These are phyloP conservation scores for Pseudomugil tenellus DNA, from an alignment of 2,797 vertebrate species.

Conservation along the genomic window DNA sequence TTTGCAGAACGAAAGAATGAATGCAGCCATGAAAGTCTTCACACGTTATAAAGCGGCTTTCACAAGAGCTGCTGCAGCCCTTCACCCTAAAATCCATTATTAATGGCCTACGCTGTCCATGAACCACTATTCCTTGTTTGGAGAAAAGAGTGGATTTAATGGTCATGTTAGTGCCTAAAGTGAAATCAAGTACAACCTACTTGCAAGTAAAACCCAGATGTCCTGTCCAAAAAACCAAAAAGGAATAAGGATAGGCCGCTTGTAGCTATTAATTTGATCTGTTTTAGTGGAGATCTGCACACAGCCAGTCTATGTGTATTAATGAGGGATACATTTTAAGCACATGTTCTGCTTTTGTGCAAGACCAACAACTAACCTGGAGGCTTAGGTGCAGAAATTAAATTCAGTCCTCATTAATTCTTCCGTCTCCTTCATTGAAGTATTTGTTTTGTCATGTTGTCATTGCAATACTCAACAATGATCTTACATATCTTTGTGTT, in stretches of 20 bases:
- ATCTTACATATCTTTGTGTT: not conserved
- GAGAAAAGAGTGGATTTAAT: conserved; percentile 31
- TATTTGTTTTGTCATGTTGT: not conserved
- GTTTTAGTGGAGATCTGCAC: not conserved
- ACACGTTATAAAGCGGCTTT: conserved; percentile 51
- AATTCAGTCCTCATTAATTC: not conserved
- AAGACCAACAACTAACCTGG: not conserved
- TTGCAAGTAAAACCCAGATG: not conserved
- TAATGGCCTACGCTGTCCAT: conserved; percentile 45
- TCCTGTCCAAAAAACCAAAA: not conserved
- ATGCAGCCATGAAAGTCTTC: conserved; percentile 40
- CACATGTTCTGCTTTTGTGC: not conserved
- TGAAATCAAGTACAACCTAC: conserved; percentile 3
- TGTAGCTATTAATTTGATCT: not conserved
- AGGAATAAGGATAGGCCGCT: not conserved
- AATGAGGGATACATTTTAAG: not conserved
- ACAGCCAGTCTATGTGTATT: not conserved
- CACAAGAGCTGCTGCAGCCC: conserved; percentile 32
- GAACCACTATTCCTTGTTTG: conserved; percentile 35
- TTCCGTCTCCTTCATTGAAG: not conserved
- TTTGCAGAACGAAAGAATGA: conserved; percentile 31
- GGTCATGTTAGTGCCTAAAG: conserved; percentile 21
- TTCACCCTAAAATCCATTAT: conserved; percentile 71
- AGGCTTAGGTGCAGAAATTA: not conserved
- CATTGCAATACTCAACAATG: not conserved